Evolutionary conservation across 2,888 invertebrate genomes (phyloP), one percentile per base, ranked within the genome.

Genomic region (Ceraclea dissimilis): DNA sequence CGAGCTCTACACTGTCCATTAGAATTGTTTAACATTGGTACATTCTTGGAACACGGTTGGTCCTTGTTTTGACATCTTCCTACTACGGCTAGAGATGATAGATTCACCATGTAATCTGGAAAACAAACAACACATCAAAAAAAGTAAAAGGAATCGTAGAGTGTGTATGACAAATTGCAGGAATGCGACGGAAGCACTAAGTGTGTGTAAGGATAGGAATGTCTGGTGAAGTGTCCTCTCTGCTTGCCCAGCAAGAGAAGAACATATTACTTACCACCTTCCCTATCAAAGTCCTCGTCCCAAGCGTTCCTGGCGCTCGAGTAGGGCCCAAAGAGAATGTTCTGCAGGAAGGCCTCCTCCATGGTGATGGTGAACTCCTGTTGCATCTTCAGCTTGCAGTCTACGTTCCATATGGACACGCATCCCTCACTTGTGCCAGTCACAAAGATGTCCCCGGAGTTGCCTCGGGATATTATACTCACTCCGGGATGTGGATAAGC

Each of bases 371-470:
- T 71, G 62, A 85, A 81, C 63, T 79, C 81, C 67, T 84, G 82
- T 65, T 81, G 80, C 56, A 83, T 73, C 65, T 86, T 88, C 49
- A 91, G 76, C 65, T 90, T 88, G 56, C 88, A 85, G 61, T 86
- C 84, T 59, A 91, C 85, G 69, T 88, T 88, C 88, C 92, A 94
- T 31, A 95, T 81, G 62, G 85, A 87, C 62, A 94, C 82, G 57
- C 84, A 81, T 26, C 85, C 85, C 4, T 82, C 81, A 1, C 68
- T 63, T 10, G 82, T 81, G 52, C 82, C 72, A 54, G 84, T 74
- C 65, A 83, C 78, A 63, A 81, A 70, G 64, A 80, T 72, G 57
- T 81, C 79, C 0, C 80, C 79, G 1, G 78, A 77, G 65, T 82
- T 81, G 61, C 82, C 82, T 59, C 79, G 79, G 1, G 82, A 82